These are phyloP conservation scores for Etia nguti DNA, from an alignment of 2,113 vertebrate genomes.

Conservation along the genomic window DNA sequence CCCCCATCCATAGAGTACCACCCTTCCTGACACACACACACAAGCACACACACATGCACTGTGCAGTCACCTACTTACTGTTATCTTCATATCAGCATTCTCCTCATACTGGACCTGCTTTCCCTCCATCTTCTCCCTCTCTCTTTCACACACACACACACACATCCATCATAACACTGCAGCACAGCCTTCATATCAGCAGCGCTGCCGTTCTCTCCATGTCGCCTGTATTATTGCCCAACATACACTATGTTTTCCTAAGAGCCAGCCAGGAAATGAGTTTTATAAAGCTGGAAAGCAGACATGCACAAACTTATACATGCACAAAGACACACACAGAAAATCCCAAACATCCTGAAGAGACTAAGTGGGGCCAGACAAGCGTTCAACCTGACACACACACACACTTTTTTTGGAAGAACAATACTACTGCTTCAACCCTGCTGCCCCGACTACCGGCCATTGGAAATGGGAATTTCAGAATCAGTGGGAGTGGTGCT, in stretches of 20 bases:
- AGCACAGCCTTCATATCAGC: slow-evolving; percentile 39
- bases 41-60: neutral
- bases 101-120: neutral
- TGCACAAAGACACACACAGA: neutral
- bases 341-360: slow-evolving; percentile 69
- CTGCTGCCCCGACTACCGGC: slow-evolving; percentile 56
- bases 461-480: slow-evolving; percentile 51
- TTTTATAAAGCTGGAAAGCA: slow-evolving; percentile 56
- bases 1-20: slow-evolving; percentile 11
- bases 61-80: slow-evolving; percentile 13
- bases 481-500: slow-evolving; percentile 47
- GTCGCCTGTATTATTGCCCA: slow-evolving; percentile 35
- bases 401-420: slow-evolving; percentile 34
- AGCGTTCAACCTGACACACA: slow-evolving; percentile 41
- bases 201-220: neutral
- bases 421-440: slow-evolving; percentile 57
- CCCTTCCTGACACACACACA: slow-evolving; percentile 51
- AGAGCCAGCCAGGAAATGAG: slow-evolving; percentile 65
- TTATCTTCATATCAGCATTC: slow-evolving; percentile 36
- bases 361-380: slow-evolving; percentile 68
- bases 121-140: neutral
- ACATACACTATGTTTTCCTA: slow-evolving; percentile 53
- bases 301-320: neutral
- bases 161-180: slow-evolving; percentile 24
- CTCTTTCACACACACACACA: neutral